phyloP scores from a whole-genome alignment of 2,888 invertebrate genomes.

The Urechis unicinctus region DNA sequence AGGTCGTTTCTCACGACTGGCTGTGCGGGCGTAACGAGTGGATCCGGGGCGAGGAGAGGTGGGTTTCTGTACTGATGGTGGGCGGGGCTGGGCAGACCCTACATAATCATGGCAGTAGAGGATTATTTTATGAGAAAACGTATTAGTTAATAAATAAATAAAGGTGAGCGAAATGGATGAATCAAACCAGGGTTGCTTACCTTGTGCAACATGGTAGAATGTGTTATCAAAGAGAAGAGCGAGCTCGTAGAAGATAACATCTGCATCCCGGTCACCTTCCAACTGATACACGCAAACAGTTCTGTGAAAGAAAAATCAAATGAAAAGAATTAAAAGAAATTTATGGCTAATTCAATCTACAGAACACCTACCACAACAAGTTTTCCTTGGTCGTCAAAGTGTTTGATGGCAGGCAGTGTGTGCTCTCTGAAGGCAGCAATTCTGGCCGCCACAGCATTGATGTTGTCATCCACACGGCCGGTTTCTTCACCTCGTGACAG shows the following conservation, averaged over 20 bases:
- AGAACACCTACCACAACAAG: conserved; percentile 22
- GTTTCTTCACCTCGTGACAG: conserved; percentile 8
- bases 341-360: background rate
- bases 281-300: conserved; percentile 19
- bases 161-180: background rate
- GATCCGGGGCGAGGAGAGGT: conserved; percentile 5
- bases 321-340: background rate
- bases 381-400: conserved; percentile 23
- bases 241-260: conserved; percentile 26
- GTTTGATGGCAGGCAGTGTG: conserved; percentile 23
- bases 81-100: conserved; percentile 7
- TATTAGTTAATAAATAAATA: background rate
- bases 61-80: conserved; percentile 12
- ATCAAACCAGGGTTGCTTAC: background rate
- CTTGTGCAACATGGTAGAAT: conserved; percentile 15
- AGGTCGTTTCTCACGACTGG: conserved; percentile 10
- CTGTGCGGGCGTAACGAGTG: conserved; percentile 5
- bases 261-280: conserved; percentile 30
- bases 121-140: no score
- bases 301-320: background rate
- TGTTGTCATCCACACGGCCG: conserved; percentile 21
- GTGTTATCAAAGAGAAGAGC: conserved; percentile 28
- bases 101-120: no score
- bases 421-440: conserved; percentile 22
- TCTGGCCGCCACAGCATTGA: conserved; percentile 15